phyloP scores from a whole-genome alignment of 2,113 vertebrate genomes.

The Merops nubicus region DNA sequence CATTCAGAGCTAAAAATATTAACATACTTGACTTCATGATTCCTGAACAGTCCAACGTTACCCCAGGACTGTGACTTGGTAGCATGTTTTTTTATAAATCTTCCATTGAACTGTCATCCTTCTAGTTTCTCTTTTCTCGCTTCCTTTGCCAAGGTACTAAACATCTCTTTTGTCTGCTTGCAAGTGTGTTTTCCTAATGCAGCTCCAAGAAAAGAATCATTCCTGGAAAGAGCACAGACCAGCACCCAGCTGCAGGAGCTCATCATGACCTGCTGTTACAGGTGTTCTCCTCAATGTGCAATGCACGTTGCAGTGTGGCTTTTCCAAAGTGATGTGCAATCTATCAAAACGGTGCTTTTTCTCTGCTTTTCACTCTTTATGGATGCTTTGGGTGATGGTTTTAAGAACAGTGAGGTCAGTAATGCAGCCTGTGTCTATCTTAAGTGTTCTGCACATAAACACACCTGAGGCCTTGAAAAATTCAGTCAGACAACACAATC shows the following conservation, averaged over 20 bases:
- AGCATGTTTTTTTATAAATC: neutral
- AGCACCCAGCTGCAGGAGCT: neutral
- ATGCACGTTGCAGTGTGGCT: rapidly evolving
- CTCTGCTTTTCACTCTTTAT: neutral
- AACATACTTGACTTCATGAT: neutral
- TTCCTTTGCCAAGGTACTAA: neutral
- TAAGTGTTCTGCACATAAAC: neutral
- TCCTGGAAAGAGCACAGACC: neutral
- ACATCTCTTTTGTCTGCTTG: neutral
- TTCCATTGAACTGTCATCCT: neutral
- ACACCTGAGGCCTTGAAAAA: neutral
- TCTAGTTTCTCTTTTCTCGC: neutral
- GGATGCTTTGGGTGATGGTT: neutral
- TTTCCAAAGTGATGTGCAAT: neutral
- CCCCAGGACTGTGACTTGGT: neutral
- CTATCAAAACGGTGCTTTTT: neutral
- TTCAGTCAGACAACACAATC: neutral
- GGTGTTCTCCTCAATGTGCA: neutral
- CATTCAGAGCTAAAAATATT: neutral
- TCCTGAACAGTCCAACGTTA: neutral
- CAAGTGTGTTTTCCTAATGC: neutral
- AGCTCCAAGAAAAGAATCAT: neutral
- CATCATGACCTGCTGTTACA: neutral
- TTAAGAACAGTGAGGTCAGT: neutral
- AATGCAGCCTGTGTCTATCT: neutral